A percentile compares a stretch with the other conserved stretches of the same genome.
Conservation (phyloP, 2,888 invertebrate genomes). For the Choristoneura rosaceana region DNA sequence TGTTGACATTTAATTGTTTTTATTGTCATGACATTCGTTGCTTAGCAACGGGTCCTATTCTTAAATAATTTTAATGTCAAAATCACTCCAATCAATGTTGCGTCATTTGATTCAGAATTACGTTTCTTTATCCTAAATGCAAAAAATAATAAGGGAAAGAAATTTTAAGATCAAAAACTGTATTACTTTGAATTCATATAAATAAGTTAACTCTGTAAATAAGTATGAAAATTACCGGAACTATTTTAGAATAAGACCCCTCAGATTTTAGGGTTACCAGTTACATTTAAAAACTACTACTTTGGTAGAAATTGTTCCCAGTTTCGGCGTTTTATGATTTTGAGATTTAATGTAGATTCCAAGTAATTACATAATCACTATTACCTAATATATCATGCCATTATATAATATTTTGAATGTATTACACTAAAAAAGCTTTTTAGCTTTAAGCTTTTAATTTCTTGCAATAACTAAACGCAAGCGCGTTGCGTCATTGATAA, state of each 20-base stretch:
- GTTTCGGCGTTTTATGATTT: background rate
- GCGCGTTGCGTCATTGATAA: conserved; percentile 72
- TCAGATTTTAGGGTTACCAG: background rate
- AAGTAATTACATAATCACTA: background rate
- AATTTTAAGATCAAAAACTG: background rate
- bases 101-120: too few species aligned
- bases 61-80: background rate
- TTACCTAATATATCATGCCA: too few species aligned
- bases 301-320: background rate
- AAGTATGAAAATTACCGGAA: conserved; percentile 1
- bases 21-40: conserved; percentile 55
- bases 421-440: background rate
- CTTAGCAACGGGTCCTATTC: conserved; percentile 50
- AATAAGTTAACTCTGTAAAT: too few species aligned
- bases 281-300: background rate
- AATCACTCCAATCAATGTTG: too few species aligned
- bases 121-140: too few species aligned
- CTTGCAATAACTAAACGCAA: conserved; percentile 65
- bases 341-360: background rate
- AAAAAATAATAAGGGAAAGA: too few species aligned
- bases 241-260: background rate
- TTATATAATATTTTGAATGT: background rate
- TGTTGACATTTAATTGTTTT: conserved; percentile 44
- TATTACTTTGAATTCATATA: too few species aligned
- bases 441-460: too few species aligned